Percentiles rank a stretch among this genome's conserved stretches.
Conservation (phyloP, 2,113 vertebrate genomes). For the Sterrhoptilus dennistouni region DNA sequence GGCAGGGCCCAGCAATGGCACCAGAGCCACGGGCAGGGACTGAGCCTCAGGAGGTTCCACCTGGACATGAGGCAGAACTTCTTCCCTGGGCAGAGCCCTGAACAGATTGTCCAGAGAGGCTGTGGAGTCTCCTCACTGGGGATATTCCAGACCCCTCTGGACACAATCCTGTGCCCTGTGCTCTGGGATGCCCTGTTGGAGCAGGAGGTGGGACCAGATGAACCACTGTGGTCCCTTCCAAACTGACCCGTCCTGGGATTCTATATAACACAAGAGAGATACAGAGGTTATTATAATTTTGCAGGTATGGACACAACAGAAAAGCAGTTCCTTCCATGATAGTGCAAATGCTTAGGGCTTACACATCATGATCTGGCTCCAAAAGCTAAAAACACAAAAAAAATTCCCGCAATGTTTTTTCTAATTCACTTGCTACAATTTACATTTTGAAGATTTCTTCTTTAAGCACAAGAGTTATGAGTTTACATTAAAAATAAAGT, state of each 20-base stretch:
- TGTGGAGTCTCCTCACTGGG: not conserved
- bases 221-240: not conserved
- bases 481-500: not conserved
- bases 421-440: not conserved
- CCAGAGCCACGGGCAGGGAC: not conserved
- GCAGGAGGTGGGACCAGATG: not conserved
- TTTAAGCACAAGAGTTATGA: not conserved
- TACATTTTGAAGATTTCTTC: not conserved
- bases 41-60: not conserved
- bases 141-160: accelerated
- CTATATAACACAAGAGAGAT: not conserved
- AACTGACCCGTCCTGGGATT: not conserved
- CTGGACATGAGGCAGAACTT: not conserved
- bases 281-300: not conserved
- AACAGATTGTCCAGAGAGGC: not conserved
- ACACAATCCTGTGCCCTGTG: not conserved
- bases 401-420: not conserved
- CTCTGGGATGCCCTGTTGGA: not conserved
- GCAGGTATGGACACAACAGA: not conserved
- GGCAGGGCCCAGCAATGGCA: not conserved
- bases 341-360: not conserved
- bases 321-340: not conserved
- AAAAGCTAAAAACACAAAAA: not conserved
- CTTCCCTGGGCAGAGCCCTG: not conserved
- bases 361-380: not conserved